Conservation (phyloP, 2,113 vertebrate species). For the Candoia aspera region DNA sequence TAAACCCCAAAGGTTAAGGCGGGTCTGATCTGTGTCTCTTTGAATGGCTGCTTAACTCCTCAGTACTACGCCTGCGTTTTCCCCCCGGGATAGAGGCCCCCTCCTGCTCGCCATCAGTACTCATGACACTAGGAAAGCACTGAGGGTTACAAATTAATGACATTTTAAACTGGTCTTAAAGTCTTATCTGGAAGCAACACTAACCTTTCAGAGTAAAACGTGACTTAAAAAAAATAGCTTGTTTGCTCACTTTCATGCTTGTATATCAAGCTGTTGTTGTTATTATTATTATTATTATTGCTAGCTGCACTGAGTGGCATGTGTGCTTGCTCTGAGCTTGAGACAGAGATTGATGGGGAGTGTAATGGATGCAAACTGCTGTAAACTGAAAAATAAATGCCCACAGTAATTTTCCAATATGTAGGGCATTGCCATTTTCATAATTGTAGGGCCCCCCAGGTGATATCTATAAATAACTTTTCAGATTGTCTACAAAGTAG, state of each 20-base stretch:
- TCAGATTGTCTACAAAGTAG: not conserved
- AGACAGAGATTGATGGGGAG: not conserved
- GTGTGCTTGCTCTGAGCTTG: not conserved
- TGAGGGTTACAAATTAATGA: not conserved
- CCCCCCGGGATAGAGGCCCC: too few relatives aligned
- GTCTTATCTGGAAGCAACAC: not conserved
- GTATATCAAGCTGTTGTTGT: not conserved
- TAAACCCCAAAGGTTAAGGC: too few relatives aligned
- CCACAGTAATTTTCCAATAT: not conserved
- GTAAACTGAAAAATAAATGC: not conserved
- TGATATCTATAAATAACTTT: not conserved
- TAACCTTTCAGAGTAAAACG: not conserved
- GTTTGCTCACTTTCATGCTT: not conserved
- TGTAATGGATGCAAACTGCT: not conserved
- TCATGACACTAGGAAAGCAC: not conserved
- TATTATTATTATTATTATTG: not conserved
- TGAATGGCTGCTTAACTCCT: too few relatives aligned
- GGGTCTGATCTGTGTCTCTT: too few relatives aligned
- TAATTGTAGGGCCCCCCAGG: not conserved
- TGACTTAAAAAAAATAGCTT: not conserved
- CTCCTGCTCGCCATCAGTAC: too few relatives aligned
- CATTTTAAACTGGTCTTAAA: not conserved
- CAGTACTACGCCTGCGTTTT: too few relatives aligned
- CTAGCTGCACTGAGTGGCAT: not conserved
- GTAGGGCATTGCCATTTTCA: not conserved